phyloP scores from a whole-genome alignment of 2,888 invertebrate genomes.

The Tetranychus truncatus region DNA sequence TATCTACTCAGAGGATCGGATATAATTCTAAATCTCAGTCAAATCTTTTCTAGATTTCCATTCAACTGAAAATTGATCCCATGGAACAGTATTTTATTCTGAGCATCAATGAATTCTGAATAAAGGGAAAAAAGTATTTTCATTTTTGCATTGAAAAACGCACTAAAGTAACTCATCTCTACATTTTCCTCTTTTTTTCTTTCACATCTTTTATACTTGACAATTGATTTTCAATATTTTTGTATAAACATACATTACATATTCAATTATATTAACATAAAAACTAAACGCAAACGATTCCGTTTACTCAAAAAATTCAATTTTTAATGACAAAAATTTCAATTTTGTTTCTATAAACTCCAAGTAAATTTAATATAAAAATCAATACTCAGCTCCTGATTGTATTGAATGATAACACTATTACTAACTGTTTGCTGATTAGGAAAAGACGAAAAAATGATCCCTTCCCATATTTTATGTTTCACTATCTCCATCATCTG shows the following conservation, averaged over 20 bases:
- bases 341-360: no score
- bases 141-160: background rate
- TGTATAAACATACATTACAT: background rate
- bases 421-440: no score
- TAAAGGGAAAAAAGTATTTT: background rate
- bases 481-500: no score
- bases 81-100: background rate
- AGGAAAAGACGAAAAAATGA: no score
- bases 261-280: background rate
- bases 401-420: no score
- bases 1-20: background rate
- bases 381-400: no score
- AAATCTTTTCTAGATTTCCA: background rate
- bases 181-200: background rate
- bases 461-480: no score
- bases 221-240: background rate
- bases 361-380: no score
- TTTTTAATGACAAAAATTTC: no score
- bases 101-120: background rate
- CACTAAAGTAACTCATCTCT: background rate
- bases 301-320: no score
- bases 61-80: background rate
- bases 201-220: background rate
- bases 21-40: background rate
- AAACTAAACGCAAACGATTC: background rate